Evolutionary conservation across 2,113 vertebrate species (phyloP), one percentile per base, ranked within the genome.

Genomic region (Telmatochromis bifrenatus): DNA sequence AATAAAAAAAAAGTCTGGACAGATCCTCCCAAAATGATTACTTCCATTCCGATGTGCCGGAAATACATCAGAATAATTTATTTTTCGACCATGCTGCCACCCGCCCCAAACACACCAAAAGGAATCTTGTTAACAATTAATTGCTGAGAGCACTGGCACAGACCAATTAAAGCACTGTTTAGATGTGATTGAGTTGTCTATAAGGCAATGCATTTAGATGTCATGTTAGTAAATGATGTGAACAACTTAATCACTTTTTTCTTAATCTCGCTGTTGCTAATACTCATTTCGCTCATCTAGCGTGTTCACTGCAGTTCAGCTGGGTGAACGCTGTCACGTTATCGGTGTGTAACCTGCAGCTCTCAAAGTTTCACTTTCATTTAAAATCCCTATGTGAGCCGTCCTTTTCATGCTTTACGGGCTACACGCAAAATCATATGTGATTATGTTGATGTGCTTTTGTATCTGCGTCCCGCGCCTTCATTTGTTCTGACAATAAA

Each of bases 211-310:
- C 39, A 15, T 55, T 85, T 42, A 23, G 28, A 68, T 84, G 87
- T 87, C 70, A 70, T 15, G 85, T 53, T 33, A 51, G 12, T 68
- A 53, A 55, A 60, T 84, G 33, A 53, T 82, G 39, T 51, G 81
- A 79, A 79, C 56, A 79, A 9, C 83, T 49, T 84, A 89, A 89
- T 89, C 28, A 75, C 85, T 80, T 60, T 53, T 91, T 89, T 87
- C 49, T 35, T 37, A 37, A 75, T 33, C 17, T 51, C 5, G 17
- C 45, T 51, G 26, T 77, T 45, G 58, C 70, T 62, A 33, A 15
- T 10, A 35, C 13, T 84, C 81, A 51, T 81, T 77, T n/a, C 11
- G 45, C 62, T 82, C 62, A 35, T 9, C 53, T 9, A 9, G 56
- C 7, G 35, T 6, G 7, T 10, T 19, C 23, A 5, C 51, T 39